A percentile compares a stretch with the other conserved stretches of the same genome.
These are phyloP conservation scores for Intellagama lesueurii DNA, from an alignment of 2,797 vertebrate species.

Conservation along the genomic window DNA sequence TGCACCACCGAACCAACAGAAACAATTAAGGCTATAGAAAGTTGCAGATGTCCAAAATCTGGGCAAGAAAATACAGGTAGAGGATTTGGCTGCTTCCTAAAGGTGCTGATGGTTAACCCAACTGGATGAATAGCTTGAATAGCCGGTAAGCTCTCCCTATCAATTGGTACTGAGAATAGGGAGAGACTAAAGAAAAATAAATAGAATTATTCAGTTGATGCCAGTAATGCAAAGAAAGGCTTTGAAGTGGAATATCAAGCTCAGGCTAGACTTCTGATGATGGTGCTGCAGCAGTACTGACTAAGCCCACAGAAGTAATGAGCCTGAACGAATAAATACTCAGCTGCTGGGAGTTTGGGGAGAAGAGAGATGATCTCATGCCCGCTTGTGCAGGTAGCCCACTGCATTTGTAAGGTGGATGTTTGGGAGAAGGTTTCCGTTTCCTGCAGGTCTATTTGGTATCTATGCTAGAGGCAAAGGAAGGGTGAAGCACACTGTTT, in stretches of 20 bases:
- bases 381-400: neutral
- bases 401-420: neutral
- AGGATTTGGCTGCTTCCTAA: slow-evolving; percentile 33
- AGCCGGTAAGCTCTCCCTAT: slow-evolving; percentile 6
- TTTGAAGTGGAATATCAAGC: slow-evolving; percentile 19
- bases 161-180: neutral
- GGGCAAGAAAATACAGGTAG: slow-evolving; percentile 45
- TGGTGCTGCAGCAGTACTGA: slow-evolving; percentile 27
- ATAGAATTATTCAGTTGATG: neutral
- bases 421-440: neutral
- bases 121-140: slow-evolving; percentile 31
- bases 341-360: too few relatives aligned
- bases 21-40: neutral
- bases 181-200: slow-evolving; percentile 13
- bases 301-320: neutral
- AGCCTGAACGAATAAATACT: neutral
- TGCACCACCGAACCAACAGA: too few relatives aligned
- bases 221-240: neutral
- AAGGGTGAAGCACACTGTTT: neutral
- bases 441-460: neutral
- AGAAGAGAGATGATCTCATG: too few relatives aligned
- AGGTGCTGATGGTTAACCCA: slow-evolving; percentile 10
- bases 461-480: neutral
- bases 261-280: slow-evolving; percentile 41
- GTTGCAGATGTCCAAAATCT: slow-evolving; percentile 40